Conservation (phyloP, 2,888 invertebrate genomes). For the Pherbina coryleti region DNA sequence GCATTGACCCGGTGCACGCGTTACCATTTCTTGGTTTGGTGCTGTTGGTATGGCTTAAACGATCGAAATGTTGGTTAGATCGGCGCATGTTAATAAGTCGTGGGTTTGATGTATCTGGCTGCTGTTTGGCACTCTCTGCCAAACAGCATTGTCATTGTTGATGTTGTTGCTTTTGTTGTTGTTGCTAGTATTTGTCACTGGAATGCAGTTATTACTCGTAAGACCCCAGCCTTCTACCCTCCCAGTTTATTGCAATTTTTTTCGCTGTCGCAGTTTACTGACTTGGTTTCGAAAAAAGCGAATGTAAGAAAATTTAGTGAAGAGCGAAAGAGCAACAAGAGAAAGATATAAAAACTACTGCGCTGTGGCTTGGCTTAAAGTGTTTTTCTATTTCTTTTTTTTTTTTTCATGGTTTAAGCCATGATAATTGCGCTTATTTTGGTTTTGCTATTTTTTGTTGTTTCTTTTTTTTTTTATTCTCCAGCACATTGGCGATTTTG, state of each 20-base stretch:
- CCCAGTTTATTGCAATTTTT: background rate
- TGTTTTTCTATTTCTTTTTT: background rate
- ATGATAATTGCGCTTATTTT: slow-evolving; percentile 3
- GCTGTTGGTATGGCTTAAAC: too few species aligned
- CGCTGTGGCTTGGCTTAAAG: too few species aligned
- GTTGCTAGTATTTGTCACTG: background rate
- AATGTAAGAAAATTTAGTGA: background rate
- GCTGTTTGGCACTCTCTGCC: too few species aligned
- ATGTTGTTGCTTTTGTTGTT: background rate
- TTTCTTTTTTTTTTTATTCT: background rate
- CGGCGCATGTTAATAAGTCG: too few species aligned
- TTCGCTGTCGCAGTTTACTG: background rate
- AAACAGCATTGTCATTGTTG: too few species aligned
- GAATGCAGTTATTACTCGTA: background rate
- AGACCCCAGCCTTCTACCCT: background rate
- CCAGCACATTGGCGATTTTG: background rate
- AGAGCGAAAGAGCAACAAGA: background rate
- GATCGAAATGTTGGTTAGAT: too few species aligned
- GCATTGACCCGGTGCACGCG: too few species aligned
- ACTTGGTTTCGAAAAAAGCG: background rate
- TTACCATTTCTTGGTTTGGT: too few species aligned
- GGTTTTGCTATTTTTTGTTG: background rate
- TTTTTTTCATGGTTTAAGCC: slow-evolving; percentile 14
- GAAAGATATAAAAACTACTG: background rate
- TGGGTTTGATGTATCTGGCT: too few species aligned